Conservation (phyloP, 2,888 invertebrate genomes). For the Protodeltote pygarga region DNA sequence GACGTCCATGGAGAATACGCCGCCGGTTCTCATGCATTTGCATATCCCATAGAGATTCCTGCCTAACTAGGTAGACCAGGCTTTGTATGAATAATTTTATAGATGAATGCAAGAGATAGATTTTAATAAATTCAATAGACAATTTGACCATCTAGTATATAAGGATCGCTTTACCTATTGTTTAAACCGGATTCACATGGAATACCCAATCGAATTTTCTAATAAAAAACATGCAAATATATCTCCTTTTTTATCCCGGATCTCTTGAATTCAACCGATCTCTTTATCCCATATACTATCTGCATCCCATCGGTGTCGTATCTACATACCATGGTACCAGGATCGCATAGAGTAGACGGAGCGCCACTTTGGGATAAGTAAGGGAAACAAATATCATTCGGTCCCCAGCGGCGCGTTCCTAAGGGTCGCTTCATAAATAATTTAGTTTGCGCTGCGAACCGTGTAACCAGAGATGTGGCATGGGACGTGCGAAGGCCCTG, state of each 20-base stretch:
- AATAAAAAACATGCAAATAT: slow-evolving; percentile 17
- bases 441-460: slow-evolving; percentile 51
- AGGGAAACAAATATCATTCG: slow-evolving; percentile 44
- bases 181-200: no score
- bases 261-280: slow-evolving; percentile 16
- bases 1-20: slow-evolving; percentile 16
- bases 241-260: slow-evolving; percentile 2
- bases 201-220: background rate
- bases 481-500: slow-evolving; percentile 19
- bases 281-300: slow-evolving; percentile 19
- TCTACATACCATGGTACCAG: slow-evolving; percentile 26
- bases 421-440: slow-evolving; percentile 60
- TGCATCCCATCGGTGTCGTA: slow-evolving; percentile 29
- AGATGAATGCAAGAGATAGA: background rate
- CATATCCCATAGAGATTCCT: slow-evolving; percentile 23
- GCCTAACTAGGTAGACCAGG: slow-evolving; percentile 1
- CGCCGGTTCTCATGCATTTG: slow-evolving; percentile 33
- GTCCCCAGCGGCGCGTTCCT: slow-evolving; percentile 32
- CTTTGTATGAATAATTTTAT: slow-evolving; percentile 9
- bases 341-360: slow-evolving; percentile 33
- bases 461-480: slow-evolving; percentile 37
- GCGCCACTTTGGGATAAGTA: slow-evolving; percentile 44
- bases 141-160: no score
- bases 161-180: no score
- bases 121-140: no score